Evolutionary conservation across 2,797 vertebrate species (phyloP), one percentile per base, ranked within the genome.

Genomic region (Coccyzus lansbergi): DNA sequence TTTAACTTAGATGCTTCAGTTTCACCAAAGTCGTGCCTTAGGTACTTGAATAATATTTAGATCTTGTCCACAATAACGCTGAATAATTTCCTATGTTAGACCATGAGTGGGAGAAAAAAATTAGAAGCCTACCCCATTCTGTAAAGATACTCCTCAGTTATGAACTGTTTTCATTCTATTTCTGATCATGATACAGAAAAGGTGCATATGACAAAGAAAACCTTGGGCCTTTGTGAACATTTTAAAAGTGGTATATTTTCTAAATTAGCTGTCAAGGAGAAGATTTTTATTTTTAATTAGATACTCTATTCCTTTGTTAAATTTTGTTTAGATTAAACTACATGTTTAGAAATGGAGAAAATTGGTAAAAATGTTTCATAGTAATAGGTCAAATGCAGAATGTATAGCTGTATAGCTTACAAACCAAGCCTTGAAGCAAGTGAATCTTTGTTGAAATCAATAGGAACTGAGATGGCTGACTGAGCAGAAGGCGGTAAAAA

Each of bases 401-500:
- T 51, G 7, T 44, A 17, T 64, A 42, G 75, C 21, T 51, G 7
- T 44, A 17, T 64, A 42, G 75, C 21, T 83, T 90, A 42, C 26
- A 78, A 71, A 78, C 55, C 48, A 88, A 93, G 83, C 16, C 38
- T 56, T 76, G 72, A 75, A 91, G 58, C 15, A 76, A 87, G 48
- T 31, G 65, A 83, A 46, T 87, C 40, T 78, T 56, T 68, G 15
- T 28, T 69, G 76, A 76, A 91, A 91, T 92, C 95, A 95, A 83
- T 91, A 83, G 38, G 9, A 90, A 12, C 49, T 78, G 90, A 83
- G 80, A 75, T 65, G 59, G 62, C 79, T 93, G 90, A 64, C 65
- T 83, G 72, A 94, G 48, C 83, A 86, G 72, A 82, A 92, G 80
- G 87, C 78, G 59, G 34, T 28, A n/a, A 93, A 92, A 96, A 86